Evolutionary conservation across 2,113 vertebrate genomes (phyloP), one percentile per base, ranked within the genome.

Genomic region (Atractosteus spatula): DNA sequence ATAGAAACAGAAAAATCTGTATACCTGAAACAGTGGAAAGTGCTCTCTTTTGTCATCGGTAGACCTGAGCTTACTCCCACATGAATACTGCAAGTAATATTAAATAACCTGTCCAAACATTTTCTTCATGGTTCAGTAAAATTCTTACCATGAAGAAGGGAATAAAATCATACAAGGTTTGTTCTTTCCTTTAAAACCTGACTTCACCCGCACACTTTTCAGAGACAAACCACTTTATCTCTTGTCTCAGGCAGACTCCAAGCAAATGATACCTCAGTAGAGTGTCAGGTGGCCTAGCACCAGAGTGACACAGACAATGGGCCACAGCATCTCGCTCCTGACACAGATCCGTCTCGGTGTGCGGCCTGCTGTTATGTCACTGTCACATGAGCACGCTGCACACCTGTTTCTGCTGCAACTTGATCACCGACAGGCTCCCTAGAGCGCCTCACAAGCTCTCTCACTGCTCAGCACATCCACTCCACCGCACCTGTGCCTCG

Each of bases 371-470:
- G 57, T 59, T 8, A 13, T 59, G n/a, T 59, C 57, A 59, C 57
- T 3, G 14, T 59, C 57, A 59, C 57, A 3, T 4, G 2, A 59
- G n/a, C 57, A 14, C 4, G 57, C 57, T 59, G 57, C 57, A 59
- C 57, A 59, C 57, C 57, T 59, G 57, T 59, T 59, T 59, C 13
- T 59, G n/a, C 57, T 59, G 57, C 57, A 59, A 59, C 57, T 13
- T 14, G 57, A 59, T 11, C 57, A 59, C 57, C 5, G 29, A 29
- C 12, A 13, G 57, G 57, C 57, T 14, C n/a, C 10, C 57, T 59
- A 13, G 57, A 8, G 14, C 5, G 57, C 5, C 47, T 29, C 29
- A 29, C 29, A 29, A 29, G 29, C 29, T 29, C 29, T 29, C 29
- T 29, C 29, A 29, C 57, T 59, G 13, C 57, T 13, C 57, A 5